Conservation (phyloP, 2,888 invertebrate genomes). For the Toxonevra muliebris region DNA sequence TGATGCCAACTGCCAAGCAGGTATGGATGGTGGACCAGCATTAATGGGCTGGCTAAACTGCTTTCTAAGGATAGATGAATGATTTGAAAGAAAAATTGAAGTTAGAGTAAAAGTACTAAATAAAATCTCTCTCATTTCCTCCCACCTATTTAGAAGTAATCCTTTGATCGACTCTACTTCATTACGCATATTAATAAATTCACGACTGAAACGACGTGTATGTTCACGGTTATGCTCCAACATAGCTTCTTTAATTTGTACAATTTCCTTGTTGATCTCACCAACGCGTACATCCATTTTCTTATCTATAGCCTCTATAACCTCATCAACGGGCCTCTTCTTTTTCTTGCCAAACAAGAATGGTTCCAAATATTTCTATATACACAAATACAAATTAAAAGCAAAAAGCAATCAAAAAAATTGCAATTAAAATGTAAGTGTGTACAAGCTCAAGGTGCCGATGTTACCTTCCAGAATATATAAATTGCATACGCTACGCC, state of each 20-base stretch:
- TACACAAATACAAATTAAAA: constrained; percentile 31
- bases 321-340: constrained; percentile 73
- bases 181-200: constrained; percentile 73
- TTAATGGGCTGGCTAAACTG: constrained; percentile 79
- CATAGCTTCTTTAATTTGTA: constrained; percentile 74
- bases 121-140: not conserved
- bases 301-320: constrained; percentile 74
- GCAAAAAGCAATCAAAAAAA: not conserved
- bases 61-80: constrained; percentile 68
- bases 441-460: not conserved
- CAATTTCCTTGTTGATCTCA: constrained; percentile 73
- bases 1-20: constrained; percentile 77
- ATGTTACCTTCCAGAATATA: constrained; percentile 80
- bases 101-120: too few species aligned
- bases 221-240: constrained; percentile 64
- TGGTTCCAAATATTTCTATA: constrained; percentile 72
- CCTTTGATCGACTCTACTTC: constrained; percentile 80
- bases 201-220: constrained; percentile 67
- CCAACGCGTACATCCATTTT: constrained; percentile 70
- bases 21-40: constrained; percentile 75
- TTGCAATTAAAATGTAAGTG: not conserved
- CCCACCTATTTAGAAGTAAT: constrained; percentile 74
- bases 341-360: constrained; percentile 75
- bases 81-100: too few species aligned
- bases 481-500: constrained; percentile 82